Percentiles rank a stretch among this genome's conserved stretches.
Conservation (phyloP, 2,888 invertebrate genomes). For the Cephalotes varians region DNA sequence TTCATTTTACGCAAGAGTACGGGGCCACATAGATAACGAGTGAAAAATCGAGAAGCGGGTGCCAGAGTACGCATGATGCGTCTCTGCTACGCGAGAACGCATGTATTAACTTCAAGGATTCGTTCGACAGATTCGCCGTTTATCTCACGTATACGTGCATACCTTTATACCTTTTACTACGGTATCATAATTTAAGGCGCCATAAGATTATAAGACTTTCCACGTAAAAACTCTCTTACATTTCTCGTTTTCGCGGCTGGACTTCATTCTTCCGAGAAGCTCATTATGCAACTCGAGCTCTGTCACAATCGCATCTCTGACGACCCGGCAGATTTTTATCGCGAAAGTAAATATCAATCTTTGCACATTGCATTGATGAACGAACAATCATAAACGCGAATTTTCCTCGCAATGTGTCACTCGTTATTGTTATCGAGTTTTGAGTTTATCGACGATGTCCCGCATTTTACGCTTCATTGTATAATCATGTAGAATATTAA, state of each 20-base stretch:
- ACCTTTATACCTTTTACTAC: not conserved
- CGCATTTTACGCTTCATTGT: conserved; percentile 1
- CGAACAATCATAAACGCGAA: not conserved
- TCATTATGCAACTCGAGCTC: conserved; percentile 30
- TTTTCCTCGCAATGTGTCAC: not conserved
- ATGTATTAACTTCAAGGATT: conserved; percentile 18
- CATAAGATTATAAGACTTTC: not conserved
- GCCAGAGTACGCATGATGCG: conserved; percentile 48
- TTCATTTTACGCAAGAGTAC: conserved; percentile 35
- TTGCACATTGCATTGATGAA: not conserved
- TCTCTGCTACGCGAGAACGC: conserved; percentile 10
- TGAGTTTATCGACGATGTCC: not conserved
- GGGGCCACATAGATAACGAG: conserved; percentile 52
- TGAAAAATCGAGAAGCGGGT: conserved; percentile 57
- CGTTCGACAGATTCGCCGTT: not conserved
- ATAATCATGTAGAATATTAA: not conserved
- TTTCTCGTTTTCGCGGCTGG: not conserved
- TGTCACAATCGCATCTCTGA: not conserved
- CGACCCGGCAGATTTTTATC: not conserved
- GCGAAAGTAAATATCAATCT: not conserved
- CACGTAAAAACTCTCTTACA: not conserved
- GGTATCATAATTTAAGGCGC: not conserved
- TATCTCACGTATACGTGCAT: conserved; percentile 1
- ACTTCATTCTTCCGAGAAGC: conserved; percentile 20
- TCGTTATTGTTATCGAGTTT: conserved; percentile 10